phyloP scores from a whole-genome alignment of 2,888 invertebrate species.

The Gastrophysa polygoni region DNA sequence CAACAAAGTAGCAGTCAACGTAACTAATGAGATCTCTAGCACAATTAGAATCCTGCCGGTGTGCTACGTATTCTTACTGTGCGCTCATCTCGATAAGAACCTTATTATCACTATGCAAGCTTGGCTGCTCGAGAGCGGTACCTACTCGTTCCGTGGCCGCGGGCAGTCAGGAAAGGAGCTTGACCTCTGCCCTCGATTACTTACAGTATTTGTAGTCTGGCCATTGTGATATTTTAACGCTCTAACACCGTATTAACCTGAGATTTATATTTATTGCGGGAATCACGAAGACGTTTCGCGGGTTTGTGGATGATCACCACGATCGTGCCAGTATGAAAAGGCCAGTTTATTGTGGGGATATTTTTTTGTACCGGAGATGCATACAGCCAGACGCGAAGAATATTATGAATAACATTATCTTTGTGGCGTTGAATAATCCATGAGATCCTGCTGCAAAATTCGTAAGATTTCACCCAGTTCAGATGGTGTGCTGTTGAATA shows the following conservation, averaged over 20 bases:
- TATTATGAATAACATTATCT: too few relatives aligned
- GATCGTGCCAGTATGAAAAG: not conserved
- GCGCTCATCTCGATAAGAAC: not conserved
- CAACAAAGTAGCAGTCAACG: slow-evolving; percentile 6
- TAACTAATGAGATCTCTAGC: slow-evolving; percentile 4
- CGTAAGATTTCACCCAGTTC: too few relatives aligned
- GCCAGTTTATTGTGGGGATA: not conserved
- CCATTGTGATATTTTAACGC: slow-evolving; percentile 40
- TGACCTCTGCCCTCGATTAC: slow-evolving; percentile 52
- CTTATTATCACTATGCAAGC: not conserved
- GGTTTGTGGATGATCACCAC: not conserved
- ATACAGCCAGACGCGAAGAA: not conserved
- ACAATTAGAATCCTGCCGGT: slow-evolving; percentile 6
- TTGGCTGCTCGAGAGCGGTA: not conserved
- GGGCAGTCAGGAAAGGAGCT: slow-evolving; percentile 45
- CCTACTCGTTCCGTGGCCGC: slow-evolving; percentile 26
- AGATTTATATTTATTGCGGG: slow-evolving; percentile 14
- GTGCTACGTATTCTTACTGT: not conserved
- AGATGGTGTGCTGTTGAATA: too few relatives aligned
- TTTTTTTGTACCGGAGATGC: not conserved
- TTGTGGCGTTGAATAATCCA: too few relatives aligned
- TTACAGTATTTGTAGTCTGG: slow-evolving; percentile 41
- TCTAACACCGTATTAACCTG: slow-evolving; percentile 12
- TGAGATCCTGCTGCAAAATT: too few relatives aligned
- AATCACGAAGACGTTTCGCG: not conserved